Evolutionary conservation across 2,113 vertebrate genomes (phyloP).

Genomic region (Istiophorus platypterus): DNA sequence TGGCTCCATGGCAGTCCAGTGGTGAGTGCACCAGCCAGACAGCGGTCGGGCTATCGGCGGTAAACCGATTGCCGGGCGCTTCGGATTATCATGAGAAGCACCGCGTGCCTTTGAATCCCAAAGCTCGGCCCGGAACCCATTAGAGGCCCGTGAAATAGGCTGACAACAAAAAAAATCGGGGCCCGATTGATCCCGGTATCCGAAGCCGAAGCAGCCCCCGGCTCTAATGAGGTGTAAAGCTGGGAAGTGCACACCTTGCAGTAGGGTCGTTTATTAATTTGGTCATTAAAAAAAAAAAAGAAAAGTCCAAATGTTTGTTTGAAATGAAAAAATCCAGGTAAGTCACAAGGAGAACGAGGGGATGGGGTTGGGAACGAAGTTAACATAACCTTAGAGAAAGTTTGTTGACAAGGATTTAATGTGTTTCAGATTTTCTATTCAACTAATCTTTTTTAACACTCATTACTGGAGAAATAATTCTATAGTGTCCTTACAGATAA

Average conservation of each 20-base stretch:
- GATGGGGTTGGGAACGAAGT: not conserved
- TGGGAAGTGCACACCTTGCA: constrained; percentile 58
- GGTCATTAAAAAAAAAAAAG: too few species aligned
- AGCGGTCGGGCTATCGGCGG: constrained; percentile 60
- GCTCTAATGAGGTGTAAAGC: constrained; percentile 65
- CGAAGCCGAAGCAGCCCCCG: constrained; percentile 32
- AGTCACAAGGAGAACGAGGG: constrained; percentile 7
- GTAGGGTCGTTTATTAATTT: constrained; percentile 49
- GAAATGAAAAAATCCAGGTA: constrained; percentile 29
- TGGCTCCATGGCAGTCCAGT: constrained; percentile 65
- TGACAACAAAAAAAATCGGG: constrained; percentile 67
- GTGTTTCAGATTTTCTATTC: constrained; percentile 10
- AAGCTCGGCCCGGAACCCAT: constrained; percentile 76
- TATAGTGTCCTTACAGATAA: constrained; percentile 4
- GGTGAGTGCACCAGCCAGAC: constrained; percentile 54
- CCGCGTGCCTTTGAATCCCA: constrained; percentile 75
- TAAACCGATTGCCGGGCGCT: constrained; percentile 76
- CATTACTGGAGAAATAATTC: not conserved
- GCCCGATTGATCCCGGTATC: constrained; percentile 75
- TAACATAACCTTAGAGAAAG: constrained; percentile 3
- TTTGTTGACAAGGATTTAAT: constrained; percentile 25
- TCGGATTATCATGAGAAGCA: constrained; percentile 80
- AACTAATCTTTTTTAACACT: not conserved
- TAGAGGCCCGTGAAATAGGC: constrained; percentile 76
- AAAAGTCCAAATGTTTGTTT: constrained; percentile 35